phyloP scores from a whole-genome alignment of 2,797 vertebrate species.

The Aulostomus chinensis region DNA sequence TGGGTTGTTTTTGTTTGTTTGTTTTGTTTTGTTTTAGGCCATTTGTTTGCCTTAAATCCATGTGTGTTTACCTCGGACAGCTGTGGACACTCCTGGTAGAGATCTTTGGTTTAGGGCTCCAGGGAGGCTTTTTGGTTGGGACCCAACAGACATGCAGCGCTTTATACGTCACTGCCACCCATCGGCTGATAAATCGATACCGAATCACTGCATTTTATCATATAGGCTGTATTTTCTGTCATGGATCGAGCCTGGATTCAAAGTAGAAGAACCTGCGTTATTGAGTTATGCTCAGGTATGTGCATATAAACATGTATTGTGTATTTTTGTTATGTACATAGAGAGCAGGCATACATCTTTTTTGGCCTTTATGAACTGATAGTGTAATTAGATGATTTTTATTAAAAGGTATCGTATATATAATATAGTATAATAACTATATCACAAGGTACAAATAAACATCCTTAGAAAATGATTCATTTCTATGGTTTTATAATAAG shows the following conservation, averaged over 20 bases:
- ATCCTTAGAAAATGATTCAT: constrained; percentile 65
- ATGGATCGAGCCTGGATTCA: constrained; percentile 75
- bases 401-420: constrained; percentile 74
- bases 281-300: constrained; percentile 92
- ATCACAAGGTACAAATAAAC: constrained; percentile 78
- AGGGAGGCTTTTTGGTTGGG: constrained; percentile 39
- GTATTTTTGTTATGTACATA: constrained; percentile 79
- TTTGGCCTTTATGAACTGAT: constrained; percentile 71
- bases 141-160: constrained; percentile 29
- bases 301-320: constrained; percentile 83
- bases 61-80: constrained; percentile 58
- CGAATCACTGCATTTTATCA: constrained; percentile 56
- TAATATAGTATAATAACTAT: constrained; percentile 66
- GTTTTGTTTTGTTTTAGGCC: constrained; percentile 46
- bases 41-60: constrained; percentile 78
- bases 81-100: constrained; percentile 40
- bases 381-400: constrained; percentile 79
- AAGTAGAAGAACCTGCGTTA: constrained; percentile 75
- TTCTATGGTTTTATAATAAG: constrained; percentile 62
- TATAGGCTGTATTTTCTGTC: constrained; percentile 57
- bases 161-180: constrained; percentile 62
- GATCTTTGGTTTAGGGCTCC: constrained; percentile 32
- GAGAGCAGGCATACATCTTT: constrained; percentile 70
- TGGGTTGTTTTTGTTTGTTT: constrained; percentile 25
- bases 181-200: constrained; percentile 44